Evolutionary conservation across 2,888 invertebrate species (phyloP).

Genomic region (Volucella inanis): DNA sequence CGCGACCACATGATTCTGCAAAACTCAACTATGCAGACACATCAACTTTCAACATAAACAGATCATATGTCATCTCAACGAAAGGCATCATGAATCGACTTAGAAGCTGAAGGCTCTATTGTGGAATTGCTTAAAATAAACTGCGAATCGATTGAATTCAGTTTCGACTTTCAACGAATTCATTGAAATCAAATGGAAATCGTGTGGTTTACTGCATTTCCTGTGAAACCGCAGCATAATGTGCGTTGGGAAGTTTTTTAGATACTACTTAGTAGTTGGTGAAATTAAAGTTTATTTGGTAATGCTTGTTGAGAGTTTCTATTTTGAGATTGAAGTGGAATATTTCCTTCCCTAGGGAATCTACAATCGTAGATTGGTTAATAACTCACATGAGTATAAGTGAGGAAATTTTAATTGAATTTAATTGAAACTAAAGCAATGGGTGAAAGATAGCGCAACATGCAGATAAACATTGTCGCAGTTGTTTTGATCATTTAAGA

Average conservation of each 20-base stretch:
- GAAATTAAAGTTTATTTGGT: slow-evolving; percentile 5
- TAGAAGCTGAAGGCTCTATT: slow-evolving; percentile 17
- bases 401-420: slow-evolving; percentile 65
- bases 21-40: slow-evolving; percentile 36
- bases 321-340: slow-evolving; percentile 48
- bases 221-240: slow-evolving; percentile 58
- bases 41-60: slow-evolving; percentile 56
- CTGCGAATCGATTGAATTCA: slow-evolving; percentile 64
- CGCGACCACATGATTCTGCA: slow-evolving; percentile 50
- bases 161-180: slow-evolving; percentile 44
- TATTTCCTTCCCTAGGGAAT: slow-evolving; percentile 17
- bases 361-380: slow-evolving; percentile 46
- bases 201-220: slow-evolving; percentile 40
- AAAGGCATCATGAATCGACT: slow-evolving; percentile 24
- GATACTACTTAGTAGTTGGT: slow-evolving; percentile 20
- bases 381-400: slow-evolving; percentile 50
- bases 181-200: slow-evolving; percentile 39
- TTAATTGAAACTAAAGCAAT: slow-evolving; percentile 68
- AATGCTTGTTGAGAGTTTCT: slow-evolving; percentile 36
- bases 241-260: slow-evolving; percentile 19
- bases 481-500: slow-evolving; percentile 15
- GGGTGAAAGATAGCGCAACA: slow-evolving; percentile 29
- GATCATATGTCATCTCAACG: slow-evolving; percentile 55
- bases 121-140: slow-evolving; percentile 50
- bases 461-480: slow-evolving; percentile 45